These are phyloP conservation scores for Calonectris borealis DNA, from an alignment of 2,113 vertebrate species.

Conservation along the genomic window DNA sequence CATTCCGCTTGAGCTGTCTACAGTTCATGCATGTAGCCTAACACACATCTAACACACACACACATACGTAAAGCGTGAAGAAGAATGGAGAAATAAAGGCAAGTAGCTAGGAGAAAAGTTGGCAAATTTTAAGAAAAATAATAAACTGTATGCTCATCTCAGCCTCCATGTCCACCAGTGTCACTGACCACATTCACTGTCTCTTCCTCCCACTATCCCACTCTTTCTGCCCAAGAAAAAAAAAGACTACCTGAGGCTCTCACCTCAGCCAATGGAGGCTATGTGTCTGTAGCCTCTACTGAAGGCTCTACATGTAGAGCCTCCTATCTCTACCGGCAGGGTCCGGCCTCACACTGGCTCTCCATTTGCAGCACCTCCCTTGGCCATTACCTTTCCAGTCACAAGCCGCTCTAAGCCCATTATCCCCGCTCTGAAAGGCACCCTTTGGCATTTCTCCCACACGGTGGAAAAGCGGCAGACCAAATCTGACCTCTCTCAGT, in stretches of 20 bases:
- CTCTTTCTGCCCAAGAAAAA: not conserved
- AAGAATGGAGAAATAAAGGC: not conserved
- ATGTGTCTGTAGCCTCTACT: not conserved
- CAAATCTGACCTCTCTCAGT: not conserved
- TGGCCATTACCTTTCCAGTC: not conserved
- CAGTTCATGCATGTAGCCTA: not conserved
- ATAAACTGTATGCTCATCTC: not conserved
- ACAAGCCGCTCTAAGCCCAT: not conserved
- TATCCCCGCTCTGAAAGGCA: not conserved
- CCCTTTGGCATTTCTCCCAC: not conserved
- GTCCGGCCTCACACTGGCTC: not conserved
- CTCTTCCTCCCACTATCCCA: not conserved
- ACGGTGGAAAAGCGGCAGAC: not conserved
- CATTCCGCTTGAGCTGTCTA: not conserved
- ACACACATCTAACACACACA: not conserved
- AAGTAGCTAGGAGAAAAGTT: not conserved
- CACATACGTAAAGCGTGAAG: not conserved
- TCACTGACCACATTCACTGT: not conserved
- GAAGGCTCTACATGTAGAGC: accelerated
- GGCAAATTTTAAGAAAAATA: not conserved
- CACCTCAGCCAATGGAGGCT: not conserved
- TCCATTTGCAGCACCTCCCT: not conserved
- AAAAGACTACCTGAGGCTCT: not conserved
- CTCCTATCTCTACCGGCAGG: no score
- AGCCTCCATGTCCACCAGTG: not conserved